Evolutionary conservation across 2,888 invertebrate species (phyloP), one percentile per base, ranked within the genome.

Genomic region (Lepas anatifera): DNA sequence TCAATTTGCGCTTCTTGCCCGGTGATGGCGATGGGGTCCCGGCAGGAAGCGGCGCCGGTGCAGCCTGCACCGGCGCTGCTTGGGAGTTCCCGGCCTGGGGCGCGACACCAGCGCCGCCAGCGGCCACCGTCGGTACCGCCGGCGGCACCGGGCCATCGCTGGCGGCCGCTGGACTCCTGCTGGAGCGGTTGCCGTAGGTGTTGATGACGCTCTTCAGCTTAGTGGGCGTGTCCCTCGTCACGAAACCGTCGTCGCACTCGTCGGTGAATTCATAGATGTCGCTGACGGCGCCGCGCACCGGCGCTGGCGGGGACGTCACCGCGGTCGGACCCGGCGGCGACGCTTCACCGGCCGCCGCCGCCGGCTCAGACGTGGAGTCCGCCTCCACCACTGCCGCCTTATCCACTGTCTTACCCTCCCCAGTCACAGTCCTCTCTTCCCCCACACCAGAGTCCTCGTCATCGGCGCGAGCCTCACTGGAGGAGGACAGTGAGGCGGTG

Each of bases 301-400:
- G 10, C 93, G 87, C 71, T 86, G 87, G 1, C 90, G 88, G n/a
- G n/a, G 77, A 96, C 86, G 69, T 86, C n/a, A n/a, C n/a, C n/a
- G 87, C 75, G 88, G 87, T 0, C 96, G 96, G 1, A 90, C 86
- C 64, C 96, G 91, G 81, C 95, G 94, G 0, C 92, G 90, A 43
- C 96, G 82, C 78, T 96, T 94, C 75, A 96, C 85, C 67, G 92
- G 84, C 32, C 96, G 79, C 29, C 96, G 81, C 0, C 92, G 89
- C 70, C 92, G 92, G 0, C 92, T 90, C 89, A 88, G 77, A 35
- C 79, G 76, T 73, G 50, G 58, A 58, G 58, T 58, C 58, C 18
- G 58, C 75, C 73, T 52, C 78, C 88, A 93, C 84, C 96, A 96
- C 79, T 96, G 84, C 78, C 96, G 96, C 1, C 96, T 95, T 71